phyloP scores from a whole-genome alignment of 2,797 vertebrate species.

The Huso huso region DNA sequence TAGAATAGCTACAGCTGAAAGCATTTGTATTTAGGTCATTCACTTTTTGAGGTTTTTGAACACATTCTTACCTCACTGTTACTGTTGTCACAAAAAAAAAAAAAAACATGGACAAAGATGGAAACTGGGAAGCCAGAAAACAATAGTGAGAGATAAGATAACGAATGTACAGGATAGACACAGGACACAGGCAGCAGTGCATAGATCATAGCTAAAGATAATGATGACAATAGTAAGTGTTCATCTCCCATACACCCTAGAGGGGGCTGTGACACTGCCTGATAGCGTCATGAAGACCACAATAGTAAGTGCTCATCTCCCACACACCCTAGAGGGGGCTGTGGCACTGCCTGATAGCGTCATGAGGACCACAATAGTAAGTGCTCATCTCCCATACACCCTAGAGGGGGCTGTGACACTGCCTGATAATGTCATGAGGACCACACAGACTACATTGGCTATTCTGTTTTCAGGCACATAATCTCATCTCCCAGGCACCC shows the following conservation, averaged over 20 bases:
- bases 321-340: background rate
- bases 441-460: slow-evolving; percentile 26
- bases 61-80: background rate
- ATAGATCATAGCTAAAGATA: slow-evolving; percentile 9
- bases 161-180: background rate
- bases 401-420: too few species aligned
- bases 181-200: background rate
- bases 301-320: slow-evolving; percentile 12
- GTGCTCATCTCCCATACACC: too few species aligned
- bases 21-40: too few species aligned
- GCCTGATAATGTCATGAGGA: slow-evolving; percentile 27
- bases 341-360: slow-evolving; percentile 30
- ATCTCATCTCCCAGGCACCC: slow-evolving; percentile 19
- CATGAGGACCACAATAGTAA: too few species aligned
- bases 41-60: too few species aligned
- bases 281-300: slow-evolving; percentile 6
- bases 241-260: slow-evolving; percentile 10
- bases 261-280: slow-evolving; percentile 27
- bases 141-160: too few species aligned
- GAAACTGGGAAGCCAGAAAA: too few species aligned
- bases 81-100: background rate
- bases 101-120: background rate
- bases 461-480: slow-evolving; percentile 13
- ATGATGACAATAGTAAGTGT: slow-evolving; percentile 7
- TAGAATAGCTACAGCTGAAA: background rate